phyloP scores from a whole-genome alignment of 2,888 invertebrate genomes.

The Epinotia ramella region DNA sequence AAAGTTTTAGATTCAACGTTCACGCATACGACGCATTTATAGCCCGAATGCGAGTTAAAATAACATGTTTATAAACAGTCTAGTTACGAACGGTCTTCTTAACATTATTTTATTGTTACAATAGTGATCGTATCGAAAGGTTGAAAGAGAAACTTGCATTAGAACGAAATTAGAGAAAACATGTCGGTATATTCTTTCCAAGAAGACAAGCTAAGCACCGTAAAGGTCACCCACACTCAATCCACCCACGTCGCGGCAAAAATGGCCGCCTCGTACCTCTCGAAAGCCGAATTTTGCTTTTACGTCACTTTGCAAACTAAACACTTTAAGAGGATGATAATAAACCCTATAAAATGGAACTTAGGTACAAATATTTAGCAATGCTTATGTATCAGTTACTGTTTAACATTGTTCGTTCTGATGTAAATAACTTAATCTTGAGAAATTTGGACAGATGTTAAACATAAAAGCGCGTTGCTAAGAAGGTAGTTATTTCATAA shows the following conservation, averaged over 20 bases:
- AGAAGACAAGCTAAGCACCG: neutral
- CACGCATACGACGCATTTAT: constrained; percentile 5
- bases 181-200: neutral
- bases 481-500: neutral
- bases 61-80: constrained; percentile 13
- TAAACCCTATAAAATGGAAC: neutral
- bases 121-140: neutral
- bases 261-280: constrained; percentile 20
- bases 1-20: too few relatives aligned
- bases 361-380: too few relatives aligned
- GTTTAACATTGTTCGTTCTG: too few relatives aligned
- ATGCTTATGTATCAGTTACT: too few relatives aligned
- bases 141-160: neutral
- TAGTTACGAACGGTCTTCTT: neutral
- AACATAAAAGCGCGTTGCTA: neutral
- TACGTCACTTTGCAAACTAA: neutral
- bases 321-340: neutral
- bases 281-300: neutral
- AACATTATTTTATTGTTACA: neutral
- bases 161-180: neutral
- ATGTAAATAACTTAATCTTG: too few relatives aligned
- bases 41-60: constrained; percentile 11
- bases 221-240: neutral
- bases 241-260: constrained; percentile 5
- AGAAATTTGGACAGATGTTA: neutral